A percentile compares a stretch with the other conserved stretches of the same genome.
phyloP scores from a whole-genome alignment of 2,888 invertebrate genomes.

The Xestobium rufovillosum region DNA sequence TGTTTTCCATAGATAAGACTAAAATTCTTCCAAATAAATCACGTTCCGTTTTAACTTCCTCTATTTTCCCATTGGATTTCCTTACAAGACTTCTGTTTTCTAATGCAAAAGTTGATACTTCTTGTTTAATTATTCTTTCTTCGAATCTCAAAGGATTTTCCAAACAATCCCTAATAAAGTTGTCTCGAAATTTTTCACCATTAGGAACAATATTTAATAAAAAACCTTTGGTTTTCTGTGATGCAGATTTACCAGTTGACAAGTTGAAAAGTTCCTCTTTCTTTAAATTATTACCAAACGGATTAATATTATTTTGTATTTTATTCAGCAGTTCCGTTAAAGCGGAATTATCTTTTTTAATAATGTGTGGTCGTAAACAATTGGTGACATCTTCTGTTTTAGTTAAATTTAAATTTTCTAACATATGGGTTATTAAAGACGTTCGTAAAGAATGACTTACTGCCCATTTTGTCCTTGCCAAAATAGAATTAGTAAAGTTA shows the following conservation, averaged over 20 bases:
- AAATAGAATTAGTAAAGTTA: constrained; percentile 25
- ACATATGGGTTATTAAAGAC: constrained; percentile 20
- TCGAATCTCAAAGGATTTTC: no score
- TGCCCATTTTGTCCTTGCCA: constrained; percentile 30
- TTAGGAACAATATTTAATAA: no score
- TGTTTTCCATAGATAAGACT: constrained; percentile 20
- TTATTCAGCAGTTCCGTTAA: constrained; percentile 5
- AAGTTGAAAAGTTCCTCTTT: constrained; percentile 18
- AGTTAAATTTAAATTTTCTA: constrained; percentile 17
- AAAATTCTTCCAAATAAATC: not conserved
- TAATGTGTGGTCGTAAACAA: constrained; percentile 17
- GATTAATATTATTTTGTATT: constrained; percentile 14
- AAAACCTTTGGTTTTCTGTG: no score
- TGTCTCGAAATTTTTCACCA: no score
- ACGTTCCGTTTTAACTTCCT: not conserved
- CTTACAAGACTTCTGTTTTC: no score
- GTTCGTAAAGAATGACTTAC: constrained; percentile 21
- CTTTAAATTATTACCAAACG: constrained; percentile 15
- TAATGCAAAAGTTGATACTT: no score
- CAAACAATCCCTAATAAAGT: no score
- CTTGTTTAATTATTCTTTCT: no score
- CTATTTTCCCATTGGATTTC: not conserved
- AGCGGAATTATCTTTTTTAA: constrained; percentile 5
- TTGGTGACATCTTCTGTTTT: constrained; percentile 20
- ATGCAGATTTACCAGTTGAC: constrained; percentile 18